phyloP scores from a whole-genome alignment of 1,140 invertebrate species.

The Halotydeus destructor region DNA sequence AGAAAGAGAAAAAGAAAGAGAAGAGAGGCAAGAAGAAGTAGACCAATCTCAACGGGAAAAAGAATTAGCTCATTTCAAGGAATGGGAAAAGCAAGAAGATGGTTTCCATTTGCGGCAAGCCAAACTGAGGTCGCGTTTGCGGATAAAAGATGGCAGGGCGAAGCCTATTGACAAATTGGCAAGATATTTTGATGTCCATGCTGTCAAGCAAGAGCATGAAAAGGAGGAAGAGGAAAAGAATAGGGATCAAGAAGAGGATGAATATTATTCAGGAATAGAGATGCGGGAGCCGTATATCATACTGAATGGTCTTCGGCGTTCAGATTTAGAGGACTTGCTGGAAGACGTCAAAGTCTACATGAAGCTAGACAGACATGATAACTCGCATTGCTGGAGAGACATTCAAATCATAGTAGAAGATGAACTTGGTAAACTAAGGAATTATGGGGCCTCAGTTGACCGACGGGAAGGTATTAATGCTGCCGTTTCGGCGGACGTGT shows the following conservation, averaged over 20 bases:
- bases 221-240: slow-evolving; percentile 20
- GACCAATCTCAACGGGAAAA: slow-evolving; percentile 62
- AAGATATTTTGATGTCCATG: slow-evolving; percentile 61
- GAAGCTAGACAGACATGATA: slow-evolving; percentile 41
- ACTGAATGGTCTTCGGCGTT: slow-evolving; percentile 66
- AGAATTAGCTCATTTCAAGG: slow-evolving; percentile 79
- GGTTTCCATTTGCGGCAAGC: slow-evolving; percentile 26
- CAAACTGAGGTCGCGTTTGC: slow-evolving; percentile 27
- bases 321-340: slow-evolving; percentile 88
- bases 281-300: slow-evolving; percentile 97
- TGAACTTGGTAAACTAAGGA: slow-evolving; percentile 68
- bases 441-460: slow-evolving; percentile 31
- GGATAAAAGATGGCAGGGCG: slow-evolving; percentile 84
- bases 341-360: slow-evolving; percentile 74
- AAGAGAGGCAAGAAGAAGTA: slow-evolving; percentile 72
- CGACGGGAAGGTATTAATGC: slow-evolving; percentile 79
- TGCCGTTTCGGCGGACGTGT: slow-evolving; percentile 72
- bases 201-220: background rate
- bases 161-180: slow-evolving; percentile 95
- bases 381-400: slow-evolving; percentile 89
- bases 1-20: slow-evolving; percentile 70
- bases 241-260: background rate
- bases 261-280: slow-evolving; percentile 47
- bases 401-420: slow-evolving; percentile 88
- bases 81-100: slow-evolving; percentile 65